Percentiles rank a stretch among this genome's conserved stretches.
phyloP scores from a whole-genome alignment of 2,888 invertebrate genomes.

The Heteromurus nitidus region DNA sequence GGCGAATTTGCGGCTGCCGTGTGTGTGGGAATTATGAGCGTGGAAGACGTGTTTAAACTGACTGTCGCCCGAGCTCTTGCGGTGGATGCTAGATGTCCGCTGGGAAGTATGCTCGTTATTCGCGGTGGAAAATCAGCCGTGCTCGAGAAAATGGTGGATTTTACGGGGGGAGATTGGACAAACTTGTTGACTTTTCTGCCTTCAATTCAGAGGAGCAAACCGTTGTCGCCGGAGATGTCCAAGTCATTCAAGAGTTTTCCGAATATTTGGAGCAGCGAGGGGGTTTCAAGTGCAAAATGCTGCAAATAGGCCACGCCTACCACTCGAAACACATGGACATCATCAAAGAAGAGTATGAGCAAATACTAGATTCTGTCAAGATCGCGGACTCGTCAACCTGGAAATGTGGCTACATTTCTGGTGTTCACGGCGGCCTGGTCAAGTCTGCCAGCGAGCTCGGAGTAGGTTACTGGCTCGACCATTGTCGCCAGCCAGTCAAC shows the following conservation, averaged over 20 bases:
- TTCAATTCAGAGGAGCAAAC: constrained; percentile 55
- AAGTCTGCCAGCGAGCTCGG: not conserved
- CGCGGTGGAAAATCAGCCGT: not conserved
- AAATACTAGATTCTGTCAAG: too few species aligned
- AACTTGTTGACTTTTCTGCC: constrained; percentile 58
- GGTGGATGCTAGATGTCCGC: constrained; percentile 32
- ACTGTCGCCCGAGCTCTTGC: constrained; percentile 32
- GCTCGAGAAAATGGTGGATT: not conserved
- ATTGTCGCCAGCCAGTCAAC: constrained; percentile 30
- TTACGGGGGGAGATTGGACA: not conserved
- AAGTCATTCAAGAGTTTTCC: too few species aligned
- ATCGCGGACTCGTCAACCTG: too few species aligned
- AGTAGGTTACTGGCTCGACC: constrained; percentile 15
- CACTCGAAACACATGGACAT: too few species aligned
- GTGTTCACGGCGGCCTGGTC: not conserved
- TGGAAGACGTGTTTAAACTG: constrained; percentile 53
- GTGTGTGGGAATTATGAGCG: constrained; percentile 36
- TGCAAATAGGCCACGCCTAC: too few species aligned
- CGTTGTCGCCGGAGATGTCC: constrained; percentile 35
- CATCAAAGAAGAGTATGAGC: too few species aligned
- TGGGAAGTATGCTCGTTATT: constrained; percentile 51
- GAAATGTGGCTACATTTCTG: constrained; percentile 22
- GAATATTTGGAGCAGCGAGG: too few species aligned
- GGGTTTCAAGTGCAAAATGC: too few species aligned
- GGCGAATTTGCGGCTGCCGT: constrained; percentile 62